Conservation (phyloP, 2,888 invertebrate species). For the Melipona bicolor region DNA sequence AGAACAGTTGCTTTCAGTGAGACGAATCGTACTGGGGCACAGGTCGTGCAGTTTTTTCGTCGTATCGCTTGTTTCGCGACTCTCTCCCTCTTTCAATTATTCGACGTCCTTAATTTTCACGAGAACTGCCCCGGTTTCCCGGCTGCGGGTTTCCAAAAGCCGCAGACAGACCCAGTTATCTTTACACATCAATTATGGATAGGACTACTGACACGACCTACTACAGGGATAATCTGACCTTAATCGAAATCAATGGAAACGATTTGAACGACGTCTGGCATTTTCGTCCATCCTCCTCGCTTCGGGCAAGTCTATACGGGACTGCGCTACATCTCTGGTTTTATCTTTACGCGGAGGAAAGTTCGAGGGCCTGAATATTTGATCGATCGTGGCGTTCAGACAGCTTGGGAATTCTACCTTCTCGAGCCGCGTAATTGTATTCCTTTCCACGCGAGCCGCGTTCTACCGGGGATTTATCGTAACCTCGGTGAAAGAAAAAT, state of each 20-base stretch:
- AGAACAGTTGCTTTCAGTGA: too few relatives aligned
- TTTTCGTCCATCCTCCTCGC: neutral
- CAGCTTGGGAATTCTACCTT: neutral
- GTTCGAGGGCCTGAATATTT: neutral
- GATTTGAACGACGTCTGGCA: neutral
- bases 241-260: slow-evolving; percentile 10
- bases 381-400: neutral
- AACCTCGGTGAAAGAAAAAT: neutral
- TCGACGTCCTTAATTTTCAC: slow-evolving; percentile 1
- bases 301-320: neutral
- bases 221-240: neutral
- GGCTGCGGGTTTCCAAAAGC: neutral
- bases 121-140: neutral
- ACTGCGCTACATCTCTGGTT: neutral
- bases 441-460: neutral
- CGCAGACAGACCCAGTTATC: neutral
- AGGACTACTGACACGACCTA: slow-evolving; percentile 13
- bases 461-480: neutral
- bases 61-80: neutral
- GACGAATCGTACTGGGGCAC: too few relatives aligned
- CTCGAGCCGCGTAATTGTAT: neutral
- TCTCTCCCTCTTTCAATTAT: neutral
- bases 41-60: neutral
- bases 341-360: too few relatives aligned
- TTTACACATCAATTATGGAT: neutral